phyloP scores from a whole-genome alignment of 2,888 invertebrate genomes.

The Embidobia sp. region DNA sequence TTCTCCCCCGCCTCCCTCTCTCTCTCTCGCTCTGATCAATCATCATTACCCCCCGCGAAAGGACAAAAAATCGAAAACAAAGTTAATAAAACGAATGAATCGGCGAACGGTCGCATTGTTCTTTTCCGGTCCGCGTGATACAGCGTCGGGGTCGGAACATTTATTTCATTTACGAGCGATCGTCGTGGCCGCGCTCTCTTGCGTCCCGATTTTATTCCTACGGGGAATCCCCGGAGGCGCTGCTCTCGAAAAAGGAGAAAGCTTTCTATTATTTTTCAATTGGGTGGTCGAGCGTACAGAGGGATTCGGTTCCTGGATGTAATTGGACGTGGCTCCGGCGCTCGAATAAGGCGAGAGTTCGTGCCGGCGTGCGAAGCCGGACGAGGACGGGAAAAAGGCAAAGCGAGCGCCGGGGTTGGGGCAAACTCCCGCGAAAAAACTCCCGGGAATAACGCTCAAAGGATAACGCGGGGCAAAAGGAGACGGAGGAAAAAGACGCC shows the following conservation, averaged over 20 bases:
- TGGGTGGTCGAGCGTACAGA: conserved; percentile 75
- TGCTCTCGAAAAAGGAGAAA: conserved; percentile 58
- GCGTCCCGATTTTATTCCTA: conserved; percentile 71
- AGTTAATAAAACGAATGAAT: conserved; percentile 37
- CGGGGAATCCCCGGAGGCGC: conserved; percentile 66
- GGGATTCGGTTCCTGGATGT: conserved; percentile 76
- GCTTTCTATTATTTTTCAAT: conserved; percentile 81
- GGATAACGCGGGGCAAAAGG: conserved; percentile 44
- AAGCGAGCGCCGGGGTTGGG: no score
- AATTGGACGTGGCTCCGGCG: conserved; percentile 78
- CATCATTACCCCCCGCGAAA: no score
- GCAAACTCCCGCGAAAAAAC: conserved; percentile 27
- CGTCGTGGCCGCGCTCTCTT: not conserved
- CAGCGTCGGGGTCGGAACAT: conserved; percentile 29
- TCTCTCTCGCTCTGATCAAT: no score
- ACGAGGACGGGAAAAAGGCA: conserved; percentile 22
- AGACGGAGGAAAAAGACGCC: conserved; percentile 37
- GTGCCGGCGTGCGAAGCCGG: conserved; percentile 27
- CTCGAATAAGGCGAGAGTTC: conserved; percentile 54
- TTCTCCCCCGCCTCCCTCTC: no score
- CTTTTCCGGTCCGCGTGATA: conserved; percentile 26
- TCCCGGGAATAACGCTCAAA: conserved; percentile 66
- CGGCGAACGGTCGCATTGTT: conserved; percentile 37
- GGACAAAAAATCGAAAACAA: no score
- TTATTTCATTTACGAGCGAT: conserved; percentile 59